Evolutionary conservation across 2,113 vertebrate genomes (phyloP).

Genomic region (Ceuthmochares aereus): DNA sequence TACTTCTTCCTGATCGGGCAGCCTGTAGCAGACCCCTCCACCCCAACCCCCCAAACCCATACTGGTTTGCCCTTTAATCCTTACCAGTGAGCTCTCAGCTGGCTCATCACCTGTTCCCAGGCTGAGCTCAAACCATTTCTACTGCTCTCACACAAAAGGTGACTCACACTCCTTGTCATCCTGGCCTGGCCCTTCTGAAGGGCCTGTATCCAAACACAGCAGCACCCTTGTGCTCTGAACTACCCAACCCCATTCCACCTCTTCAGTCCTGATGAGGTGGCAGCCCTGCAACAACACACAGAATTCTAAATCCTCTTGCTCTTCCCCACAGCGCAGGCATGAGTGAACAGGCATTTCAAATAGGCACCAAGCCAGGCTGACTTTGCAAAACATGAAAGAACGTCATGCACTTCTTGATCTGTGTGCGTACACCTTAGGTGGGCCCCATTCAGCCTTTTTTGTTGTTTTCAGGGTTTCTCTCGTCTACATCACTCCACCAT

Average conservation of each 20-base stretch:
- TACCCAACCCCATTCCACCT: not conserved
- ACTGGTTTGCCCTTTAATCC: too few relatives aligned
- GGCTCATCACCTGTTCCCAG: not conserved
- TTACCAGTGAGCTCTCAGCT: not conserved
- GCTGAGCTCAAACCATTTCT: not conserved
- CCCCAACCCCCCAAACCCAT: not conserved
- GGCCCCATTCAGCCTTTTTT: not conserved
- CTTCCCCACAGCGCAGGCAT: not conserved
- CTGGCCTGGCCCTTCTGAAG: not conserved
- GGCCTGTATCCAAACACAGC: too few relatives aligned
- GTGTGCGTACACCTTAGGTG: not conserved
- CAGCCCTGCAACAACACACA: not conserved
- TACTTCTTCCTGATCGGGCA: not conserved
- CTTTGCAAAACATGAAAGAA: not conserved
- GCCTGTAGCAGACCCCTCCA: not conserved
- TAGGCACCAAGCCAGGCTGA: not conserved
- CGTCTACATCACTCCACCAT: not conserved
- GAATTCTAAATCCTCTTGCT: not conserved
- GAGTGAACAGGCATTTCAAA: not conserved
- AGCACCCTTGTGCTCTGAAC: not conserved
- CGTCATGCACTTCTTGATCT: not conserved
- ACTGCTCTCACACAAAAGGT: too few relatives aligned
- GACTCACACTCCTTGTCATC: not conserved
- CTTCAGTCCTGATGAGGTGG: accelerated
- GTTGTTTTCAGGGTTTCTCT: not conserved